These are phyloP conservation scores for Phengaris arion DNA, from an alignment of 2,888 invertebrate species.

Conservation along the genomic window DNA sequence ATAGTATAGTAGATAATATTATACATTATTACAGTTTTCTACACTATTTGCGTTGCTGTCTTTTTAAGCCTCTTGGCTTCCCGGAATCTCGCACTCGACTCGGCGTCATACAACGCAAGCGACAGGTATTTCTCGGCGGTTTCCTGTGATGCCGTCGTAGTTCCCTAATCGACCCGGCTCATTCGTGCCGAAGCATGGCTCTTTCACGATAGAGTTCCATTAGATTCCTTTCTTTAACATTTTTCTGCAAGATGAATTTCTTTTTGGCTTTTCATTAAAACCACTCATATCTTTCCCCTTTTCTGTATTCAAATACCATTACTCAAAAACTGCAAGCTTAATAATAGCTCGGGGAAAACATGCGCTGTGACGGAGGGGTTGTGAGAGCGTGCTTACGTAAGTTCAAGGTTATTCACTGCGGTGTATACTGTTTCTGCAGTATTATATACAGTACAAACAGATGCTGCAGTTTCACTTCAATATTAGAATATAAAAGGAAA, in stretches of 20 bases:
- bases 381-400: slow-evolving; percentile 6
- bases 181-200: too few relatives aligned
- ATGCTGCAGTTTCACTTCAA: background rate
- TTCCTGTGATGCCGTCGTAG: too few relatives aligned
- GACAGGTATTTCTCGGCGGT: too few relatives aligned
- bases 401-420: slow-evolving; percentile 14
- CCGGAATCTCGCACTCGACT: too few relatives aligned
- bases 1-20: too few relatives aligned
- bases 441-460: background rate
- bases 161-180: too few relatives aligned
- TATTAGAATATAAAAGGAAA: background rate
- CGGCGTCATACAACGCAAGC: too few relatives aligned
- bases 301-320: background rate
- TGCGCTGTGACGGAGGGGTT: background rate
- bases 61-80: too few relatives aligned
- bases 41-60: too few relatives aligned
- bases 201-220: too few relatives aligned
- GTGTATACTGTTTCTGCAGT: background rate
- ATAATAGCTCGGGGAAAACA: background rate
- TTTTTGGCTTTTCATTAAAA: background rate
- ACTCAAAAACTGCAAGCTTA: background rate
- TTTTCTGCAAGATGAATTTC: background rate
- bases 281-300: background rate
- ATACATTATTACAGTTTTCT: too few relatives aligned
- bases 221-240: background rate